Evolutionary conservation across 2,797 vertebrate genomes (phyloP).

Genomic region (Enoplosus armatus): DNA sequence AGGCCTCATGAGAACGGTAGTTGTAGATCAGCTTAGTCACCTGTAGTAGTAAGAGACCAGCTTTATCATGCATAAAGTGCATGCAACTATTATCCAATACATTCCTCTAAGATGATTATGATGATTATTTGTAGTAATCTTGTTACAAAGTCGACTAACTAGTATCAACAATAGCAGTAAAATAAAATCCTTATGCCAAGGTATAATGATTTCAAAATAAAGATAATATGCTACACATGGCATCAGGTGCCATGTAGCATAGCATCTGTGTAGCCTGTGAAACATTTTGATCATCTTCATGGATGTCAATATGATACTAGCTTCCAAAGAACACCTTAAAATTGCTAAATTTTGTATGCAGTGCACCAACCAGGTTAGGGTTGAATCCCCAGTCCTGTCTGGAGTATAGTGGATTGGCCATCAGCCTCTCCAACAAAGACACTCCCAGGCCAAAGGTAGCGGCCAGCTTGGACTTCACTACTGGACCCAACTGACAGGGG

Average conservation of each 20-base stretch:
- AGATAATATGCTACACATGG: neutral
- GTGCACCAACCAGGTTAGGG: conserved; percentile 89
- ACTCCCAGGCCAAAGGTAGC: conserved; percentile 88
- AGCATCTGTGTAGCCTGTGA: neutral
- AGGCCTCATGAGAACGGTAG: conserved; percentile 92
- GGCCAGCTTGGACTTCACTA: conserved; percentile 92
- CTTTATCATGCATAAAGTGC: neutral
- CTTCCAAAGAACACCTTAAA: neutral
- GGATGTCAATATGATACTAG: neutral
- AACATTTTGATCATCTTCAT: neutral
- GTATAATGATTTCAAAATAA: neutral
- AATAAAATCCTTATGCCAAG: neutral
- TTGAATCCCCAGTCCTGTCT: conserved; percentile 91
- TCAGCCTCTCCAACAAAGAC: conserved; percentile 93
- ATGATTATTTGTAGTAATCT: neutral
- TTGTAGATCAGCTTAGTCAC: conserved; percentile 96
- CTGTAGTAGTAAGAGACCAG: conserved; percentile 71
- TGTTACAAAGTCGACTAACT: neutral
- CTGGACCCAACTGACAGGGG: conserved; percentile 93
- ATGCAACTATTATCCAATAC: neutral
- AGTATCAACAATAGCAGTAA: neutral
- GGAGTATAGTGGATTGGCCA: conserved; percentile 87
- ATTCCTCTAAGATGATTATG: neutral
- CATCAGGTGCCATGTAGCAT: neutral
- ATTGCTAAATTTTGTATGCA: neutral